A percentile compares a stretch with the other conserved stretches of the same genome.
These are phyloP conservation scores for Artibeus jamaicensis DNA, from an alignment of 2,797 vertebrate genomes.

Conservation along the genomic window DNA sequence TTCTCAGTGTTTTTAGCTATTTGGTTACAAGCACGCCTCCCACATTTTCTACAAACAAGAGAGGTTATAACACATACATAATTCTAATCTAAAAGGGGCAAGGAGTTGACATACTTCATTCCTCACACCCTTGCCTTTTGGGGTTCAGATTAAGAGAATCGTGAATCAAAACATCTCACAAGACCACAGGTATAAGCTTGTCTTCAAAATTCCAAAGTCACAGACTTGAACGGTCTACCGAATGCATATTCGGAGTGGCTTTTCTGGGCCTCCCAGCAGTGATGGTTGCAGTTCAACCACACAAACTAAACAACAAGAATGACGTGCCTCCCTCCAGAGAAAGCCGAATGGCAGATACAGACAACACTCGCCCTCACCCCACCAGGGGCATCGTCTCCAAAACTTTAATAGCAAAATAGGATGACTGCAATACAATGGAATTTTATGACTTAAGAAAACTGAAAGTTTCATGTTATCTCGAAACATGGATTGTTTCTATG, in stretches of 20 bases:
- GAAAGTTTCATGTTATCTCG: background rate
- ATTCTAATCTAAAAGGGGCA: background rate
- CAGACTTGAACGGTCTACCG: background rate
- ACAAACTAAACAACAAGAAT: background rate
- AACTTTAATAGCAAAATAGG: background rate
- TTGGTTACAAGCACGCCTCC: background rate
- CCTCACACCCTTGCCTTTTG: background rate
- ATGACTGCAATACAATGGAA: background rate
- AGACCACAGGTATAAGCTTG: background rate
- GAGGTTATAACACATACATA: background rate
- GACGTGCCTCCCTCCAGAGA: background rate
- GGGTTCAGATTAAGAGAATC: background rate
- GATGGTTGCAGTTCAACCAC: background rate
- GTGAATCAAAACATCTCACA: background rate
- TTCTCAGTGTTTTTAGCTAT: background rate
- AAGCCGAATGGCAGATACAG: background rate
- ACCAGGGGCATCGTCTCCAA: background rate
- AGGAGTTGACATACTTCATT: background rate
- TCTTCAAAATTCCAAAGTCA: background rate
- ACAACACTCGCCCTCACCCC: background rate
- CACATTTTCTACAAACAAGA: background rate
- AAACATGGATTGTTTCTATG: background rate
- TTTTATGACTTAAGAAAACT: constrained; percentile 6
- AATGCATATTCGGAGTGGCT: background rate
- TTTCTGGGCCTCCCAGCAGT: background rate